Conservation (phyloP, 2,888 invertebrate species). For the Digitonthophagus gazella region DNA sequence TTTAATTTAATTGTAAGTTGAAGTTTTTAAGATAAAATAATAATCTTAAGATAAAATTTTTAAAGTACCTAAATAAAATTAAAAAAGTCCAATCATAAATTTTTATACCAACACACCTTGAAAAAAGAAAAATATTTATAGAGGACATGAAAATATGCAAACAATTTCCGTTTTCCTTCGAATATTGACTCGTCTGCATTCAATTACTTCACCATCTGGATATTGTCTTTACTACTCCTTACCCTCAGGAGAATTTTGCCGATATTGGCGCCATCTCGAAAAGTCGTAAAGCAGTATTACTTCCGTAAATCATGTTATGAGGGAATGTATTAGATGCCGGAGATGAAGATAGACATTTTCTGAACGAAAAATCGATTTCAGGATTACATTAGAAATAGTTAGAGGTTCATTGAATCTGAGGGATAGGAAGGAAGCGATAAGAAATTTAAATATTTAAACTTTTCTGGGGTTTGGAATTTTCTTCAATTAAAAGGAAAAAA, state of each 20-base stretch:
- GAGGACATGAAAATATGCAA: not conserved
- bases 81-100: no score
- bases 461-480: no score
- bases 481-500: no score
- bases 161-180: not conserved
- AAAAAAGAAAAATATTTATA: not conserved
- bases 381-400: no score
- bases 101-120: no score
- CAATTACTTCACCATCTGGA: not conserved
- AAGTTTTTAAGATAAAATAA: no score
- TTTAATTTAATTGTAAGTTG: not conserved
- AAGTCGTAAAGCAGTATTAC: not conserved
- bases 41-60: not conserved
- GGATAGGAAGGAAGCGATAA: no score
- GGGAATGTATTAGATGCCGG: not conserved
- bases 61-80: no score
- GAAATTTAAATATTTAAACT: no score
- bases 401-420: no score
- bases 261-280: not conserved
- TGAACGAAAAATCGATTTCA: not conserved
- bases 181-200: not conserved
- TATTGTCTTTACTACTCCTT: not conserved
- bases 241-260: not conserved
- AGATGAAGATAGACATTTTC: not conserved
- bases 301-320: not conserved